Evolutionary conservation across 2,888 invertebrate species (phyloP).

Genomic region (Scaptomyza parva): DNA sequence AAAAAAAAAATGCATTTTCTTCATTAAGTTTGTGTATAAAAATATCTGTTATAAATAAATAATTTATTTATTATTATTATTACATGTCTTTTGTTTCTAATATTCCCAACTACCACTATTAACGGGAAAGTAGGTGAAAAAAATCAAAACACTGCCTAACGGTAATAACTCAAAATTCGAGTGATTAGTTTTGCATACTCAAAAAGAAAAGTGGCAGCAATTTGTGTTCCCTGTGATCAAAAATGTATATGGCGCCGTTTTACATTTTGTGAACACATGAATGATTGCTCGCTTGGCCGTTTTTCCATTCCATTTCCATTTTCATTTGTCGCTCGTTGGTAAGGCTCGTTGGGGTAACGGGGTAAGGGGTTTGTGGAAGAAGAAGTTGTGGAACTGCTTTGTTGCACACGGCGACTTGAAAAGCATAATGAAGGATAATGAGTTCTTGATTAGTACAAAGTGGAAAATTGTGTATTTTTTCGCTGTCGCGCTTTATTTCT

Average conservation of each 20-base stretch:
- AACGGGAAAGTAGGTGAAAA: too few species aligned
- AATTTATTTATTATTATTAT: conserved; percentile 62
- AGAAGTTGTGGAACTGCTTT: conserved; percentile 3
- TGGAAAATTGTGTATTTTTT: conserved; percentile 72
- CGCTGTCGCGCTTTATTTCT: conserved; percentile 4
- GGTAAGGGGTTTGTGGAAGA: background rate
- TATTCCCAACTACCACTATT: too few species aligned
- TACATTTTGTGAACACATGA: conserved; percentile 2
- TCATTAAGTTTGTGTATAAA: conserved; percentile 54
- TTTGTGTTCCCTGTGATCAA: background rate
- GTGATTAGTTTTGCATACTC: background rate
- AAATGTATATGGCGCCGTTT: background rate
- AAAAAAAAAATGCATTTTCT: conserved; percentile 34
- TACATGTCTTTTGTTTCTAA: background rate
- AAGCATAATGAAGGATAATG: conserved; percentile 71
- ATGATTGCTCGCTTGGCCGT: conserved; percentile 5
- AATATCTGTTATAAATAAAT: conserved; percentile 58
- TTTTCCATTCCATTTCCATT: background rate
- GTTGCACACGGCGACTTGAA: conserved; percentile 52
- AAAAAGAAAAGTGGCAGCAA: background rate
- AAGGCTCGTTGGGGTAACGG: too few species aligned
- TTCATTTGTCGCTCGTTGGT: background rate
- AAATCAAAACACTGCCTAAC: background rate
- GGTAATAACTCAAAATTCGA: background rate
- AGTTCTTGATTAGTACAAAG: conserved; percentile 74